These are phyloP conservation scores for Hydropsyche betteni DNA, from an alignment of 2,888 invertebrate species.

Conservation along the genomic window DNA sequence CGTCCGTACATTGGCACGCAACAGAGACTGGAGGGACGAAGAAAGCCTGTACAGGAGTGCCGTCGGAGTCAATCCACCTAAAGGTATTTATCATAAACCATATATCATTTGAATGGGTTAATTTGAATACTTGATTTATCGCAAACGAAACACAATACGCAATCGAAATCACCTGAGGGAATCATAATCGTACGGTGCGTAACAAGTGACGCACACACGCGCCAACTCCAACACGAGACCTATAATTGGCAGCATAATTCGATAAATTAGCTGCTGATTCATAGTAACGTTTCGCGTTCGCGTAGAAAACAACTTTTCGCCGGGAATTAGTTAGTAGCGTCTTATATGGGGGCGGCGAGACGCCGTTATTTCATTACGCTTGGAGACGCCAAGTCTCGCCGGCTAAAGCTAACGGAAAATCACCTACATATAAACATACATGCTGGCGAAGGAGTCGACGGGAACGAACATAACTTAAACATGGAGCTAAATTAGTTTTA, in stretches of 20 bases:
- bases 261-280: constrained; percentile 33
- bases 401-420: constrained; percentile 31
- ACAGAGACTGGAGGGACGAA: constrained; percentile 92
- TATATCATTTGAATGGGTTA: background rate
- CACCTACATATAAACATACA: constrained; percentile 4
- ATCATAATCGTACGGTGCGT: background rate
- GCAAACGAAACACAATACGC: background rate
- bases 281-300: constrained; percentile 7
- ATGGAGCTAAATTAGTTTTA: constrained; percentile 28
- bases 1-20: constrained; percentile 81
- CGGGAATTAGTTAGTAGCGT: background rate
- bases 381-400: constrained; percentile 13
- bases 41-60: constrained; percentile 93
- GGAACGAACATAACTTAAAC: constrained; percentile 26
- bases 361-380: constrained; percentile 26
- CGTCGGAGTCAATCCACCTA: constrained; percentile 93
- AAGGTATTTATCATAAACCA: constrained; percentile 82
- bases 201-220: no score
- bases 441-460: no score
- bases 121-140: background rate
- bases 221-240: background rate
- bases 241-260: constrained; percentile 42
- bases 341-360: background rate
- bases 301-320: constrained; percentile 25
- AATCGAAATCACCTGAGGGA: background rate